phyloP scores from a whole-genome alignment of 1,140 invertebrate species.

The Paraescarpia echinospica region DNA sequence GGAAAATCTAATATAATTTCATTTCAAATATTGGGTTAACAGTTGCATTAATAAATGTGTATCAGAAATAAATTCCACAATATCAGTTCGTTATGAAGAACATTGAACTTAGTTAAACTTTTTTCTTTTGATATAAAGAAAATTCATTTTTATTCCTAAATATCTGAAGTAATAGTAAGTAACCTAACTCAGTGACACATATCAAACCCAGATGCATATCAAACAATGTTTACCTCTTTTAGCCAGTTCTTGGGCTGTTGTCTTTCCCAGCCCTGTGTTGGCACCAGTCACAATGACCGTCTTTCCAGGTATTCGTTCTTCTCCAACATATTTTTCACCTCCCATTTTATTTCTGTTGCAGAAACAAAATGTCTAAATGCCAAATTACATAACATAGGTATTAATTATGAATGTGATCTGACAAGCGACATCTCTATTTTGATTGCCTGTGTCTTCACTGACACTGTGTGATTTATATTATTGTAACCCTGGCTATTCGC shows the following conservation, averaged over 20 bases:
- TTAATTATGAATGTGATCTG: neutral
- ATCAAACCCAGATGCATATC: neutral
- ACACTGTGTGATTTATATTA: no score
- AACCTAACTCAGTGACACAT: neutral
- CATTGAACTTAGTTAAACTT: no score
- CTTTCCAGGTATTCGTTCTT: conserved; percentile 63
- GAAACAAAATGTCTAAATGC: neutral
- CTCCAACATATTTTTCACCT: neutral
- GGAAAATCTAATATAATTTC: no score
- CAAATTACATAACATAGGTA: neutral
- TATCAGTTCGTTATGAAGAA: no score
- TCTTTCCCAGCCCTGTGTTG: conserved; percentile 82
- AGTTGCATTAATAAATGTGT: no score
- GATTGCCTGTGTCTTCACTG: no score
- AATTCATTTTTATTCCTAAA: neutral
- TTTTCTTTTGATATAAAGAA: no score
- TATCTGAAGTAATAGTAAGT: neutral
- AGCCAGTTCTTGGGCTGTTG: conserved; percentile 67
- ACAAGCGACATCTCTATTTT: neutral
- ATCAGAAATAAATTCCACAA: no score
- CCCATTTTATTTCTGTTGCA: neutral
- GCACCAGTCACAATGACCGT: conserved; percentile 79
- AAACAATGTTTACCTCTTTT: conserved; percentile 59
- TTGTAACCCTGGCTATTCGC: no score
- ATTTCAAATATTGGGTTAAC: no score